Evolutionary conservation across 2,888 invertebrate genomes (phyloP), one percentile per base, ranked within the genome.

Genomic region (Cheilosia urbana): DNA sequence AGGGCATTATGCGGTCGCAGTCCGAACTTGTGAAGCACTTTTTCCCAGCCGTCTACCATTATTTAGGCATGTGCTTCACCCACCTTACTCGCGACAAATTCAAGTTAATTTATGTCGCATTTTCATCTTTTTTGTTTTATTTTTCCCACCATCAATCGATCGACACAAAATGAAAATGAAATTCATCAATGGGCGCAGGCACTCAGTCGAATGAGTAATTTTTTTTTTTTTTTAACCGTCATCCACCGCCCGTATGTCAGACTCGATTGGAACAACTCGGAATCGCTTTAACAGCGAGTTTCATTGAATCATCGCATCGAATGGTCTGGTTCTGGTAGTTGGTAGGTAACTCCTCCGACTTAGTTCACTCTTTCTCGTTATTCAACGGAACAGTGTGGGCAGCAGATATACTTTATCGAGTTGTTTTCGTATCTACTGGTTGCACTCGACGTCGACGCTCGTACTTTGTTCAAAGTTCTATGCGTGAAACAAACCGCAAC

Each of bases 391-490:
- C 58, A 66, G 72, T 58, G 76, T 80, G 63, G 80, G 80, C 69
- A 65, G 69, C 40, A 37, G 40, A 77, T 60, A 77, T 63, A 81
- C 66, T 81, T 57, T 63, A 76, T 85, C 66, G 72, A 77, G 76
- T 75, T 79, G 37, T 66, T 75, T 58, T 66, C 24, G 40, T 66
- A 49, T 65, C 75, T 37, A 49, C 27, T 62, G 27, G 58, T 60
- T 65, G 42, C 37, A 57, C 15, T 65, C n/a, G n/a, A n/a, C n/a
- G n/a, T n/a, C n/a, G n/a, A 34, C 27, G 45, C 15, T 49, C 45
- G 19, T 49, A 66, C 49, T 57, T 51, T 42, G 57, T 9, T 37
- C 57, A 72, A 62, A 62, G 71, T 85, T 85, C 63, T 72, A 68
- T 68, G 81, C 68, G 71, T 40, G 17, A 55, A 75, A 47, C 75